Base-by-base conservation (phyloP, 2,888 invertebrate genomes). In the Troilus luridus region DNA sequence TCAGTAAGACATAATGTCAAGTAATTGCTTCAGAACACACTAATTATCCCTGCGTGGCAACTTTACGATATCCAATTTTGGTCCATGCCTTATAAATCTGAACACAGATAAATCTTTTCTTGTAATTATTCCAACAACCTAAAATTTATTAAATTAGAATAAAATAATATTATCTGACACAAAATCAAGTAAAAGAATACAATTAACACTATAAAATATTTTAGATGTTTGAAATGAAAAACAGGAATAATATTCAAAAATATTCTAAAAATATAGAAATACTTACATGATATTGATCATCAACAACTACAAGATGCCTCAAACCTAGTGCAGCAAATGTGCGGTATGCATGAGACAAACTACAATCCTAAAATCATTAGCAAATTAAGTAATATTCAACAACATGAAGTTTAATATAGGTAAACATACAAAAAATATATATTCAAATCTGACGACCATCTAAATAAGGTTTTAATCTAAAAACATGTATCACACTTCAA, bases 101-200 rank as follows among this genome's bases (percentile, higher is more conserved):
- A 96, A 97, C 92, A 97, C 94, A 0, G 98, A 98, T 88, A 99
- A 96, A 94, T 99, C 99, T 94, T 99, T 99, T 90, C 99, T 95
- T 0, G 99, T 99, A 90, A 99, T 98, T 95, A 99, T 98, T 77
- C 99, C 99, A 91, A 98, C 96, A 56, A 99, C 98, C 96, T 98
- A 58, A 67, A 67, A 67, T 41, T 8, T 72, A 88, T 60, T 59
- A 88, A 56, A 56, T 14, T 88, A 62, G 1, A 59, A 62, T 88
- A 88, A 59, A 59, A 21, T 21, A 12, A n/a, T 24, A 59, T 88
- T 0, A 60, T n/a, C 10, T 3, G 10, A 27, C 19, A 62, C 21
- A 24, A 24, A 59, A 24, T 21, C 10, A 21, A 12, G 24, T 5
- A 59, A 88, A 19, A 88, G 0, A 12, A 58, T 59, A 2, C n/a